Evolutionary conservation across 2,113 vertebrate genomes (phyloP).

Genomic region (Canis aureus): DNA sequence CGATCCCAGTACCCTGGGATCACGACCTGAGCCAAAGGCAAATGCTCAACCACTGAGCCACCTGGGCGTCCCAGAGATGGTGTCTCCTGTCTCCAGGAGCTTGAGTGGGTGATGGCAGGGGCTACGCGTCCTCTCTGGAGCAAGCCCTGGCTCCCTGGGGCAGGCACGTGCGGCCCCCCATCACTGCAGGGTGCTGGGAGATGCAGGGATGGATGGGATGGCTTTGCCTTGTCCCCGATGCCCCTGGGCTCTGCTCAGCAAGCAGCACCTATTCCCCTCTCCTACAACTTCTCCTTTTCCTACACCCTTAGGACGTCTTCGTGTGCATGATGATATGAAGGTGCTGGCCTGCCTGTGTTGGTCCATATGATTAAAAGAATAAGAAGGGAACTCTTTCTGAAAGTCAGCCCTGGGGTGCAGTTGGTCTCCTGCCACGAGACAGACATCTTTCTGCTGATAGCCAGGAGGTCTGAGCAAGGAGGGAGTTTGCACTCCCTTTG

Average conservation of each 20-base stretch:
- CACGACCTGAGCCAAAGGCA: no score
- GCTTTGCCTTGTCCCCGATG: slow-evolving; percentile 72
- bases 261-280: slow-evolving; percentile 56
- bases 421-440: rapidly evolving
- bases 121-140: not conserved
- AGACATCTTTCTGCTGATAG: not conserved
- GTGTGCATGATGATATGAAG: rapidly evolving
- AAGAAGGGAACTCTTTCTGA: not conserved
- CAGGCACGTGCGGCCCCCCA: rapidly evolving
- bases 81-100: not conserved
- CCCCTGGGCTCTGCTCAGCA: slow-evolving; percentile 71
- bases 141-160: not conserved
- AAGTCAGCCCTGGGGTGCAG: not conserved
- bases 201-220: slow-evolving; percentile 30
- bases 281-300: slow-evolving; percentile 67
- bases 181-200: not conserved
- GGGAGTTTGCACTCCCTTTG: not conserved
- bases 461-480: not conserved
- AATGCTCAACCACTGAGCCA: no score
- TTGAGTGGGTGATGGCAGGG: not conserved
- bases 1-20: no score
- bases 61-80: not conserved
- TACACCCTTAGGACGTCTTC: slow-evolving; percentile 39
- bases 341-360: rapidly evolving
- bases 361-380: not conserved